Conservation (phyloP, 2,797 vertebrate genomes). For the Phalanger gymnotis region DNA sequence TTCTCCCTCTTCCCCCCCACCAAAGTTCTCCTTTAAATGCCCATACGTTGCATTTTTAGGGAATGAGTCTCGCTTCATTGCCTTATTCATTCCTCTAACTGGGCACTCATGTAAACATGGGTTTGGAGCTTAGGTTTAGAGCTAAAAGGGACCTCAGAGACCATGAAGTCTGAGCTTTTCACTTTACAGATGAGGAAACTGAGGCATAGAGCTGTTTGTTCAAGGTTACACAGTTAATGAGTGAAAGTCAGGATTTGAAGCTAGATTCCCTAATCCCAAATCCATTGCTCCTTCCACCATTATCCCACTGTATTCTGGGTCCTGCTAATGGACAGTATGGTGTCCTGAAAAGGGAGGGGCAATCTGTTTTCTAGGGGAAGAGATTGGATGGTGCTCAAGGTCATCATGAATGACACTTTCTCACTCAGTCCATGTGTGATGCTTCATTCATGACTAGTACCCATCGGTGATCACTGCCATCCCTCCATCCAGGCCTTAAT, state of each 20-base stretch:
- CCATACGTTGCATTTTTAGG: background rate
- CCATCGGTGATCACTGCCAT: background rate
- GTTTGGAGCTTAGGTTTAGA: background rate
- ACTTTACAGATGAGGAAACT: background rate
- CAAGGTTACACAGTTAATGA: background rate
- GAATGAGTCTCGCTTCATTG: background rate
- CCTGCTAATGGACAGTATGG: background rate
- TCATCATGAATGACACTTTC: background rate
- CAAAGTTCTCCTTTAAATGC: constrained; percentile 15
- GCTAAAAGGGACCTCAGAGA: background rate
- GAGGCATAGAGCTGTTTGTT: background rate
- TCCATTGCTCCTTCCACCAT: background rate
- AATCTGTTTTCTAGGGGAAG: background rate
- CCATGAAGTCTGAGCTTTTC: background rate
- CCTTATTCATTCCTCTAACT: background rate
- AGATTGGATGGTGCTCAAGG: background rate
- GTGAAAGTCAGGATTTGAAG: background rate
- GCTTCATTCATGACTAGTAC: background rate
- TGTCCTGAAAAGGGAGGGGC: background rate
- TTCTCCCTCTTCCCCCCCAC: background rate
- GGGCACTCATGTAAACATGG: background rate
- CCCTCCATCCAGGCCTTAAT: background rate
- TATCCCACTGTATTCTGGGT: background rate
- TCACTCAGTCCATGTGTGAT: background rate
- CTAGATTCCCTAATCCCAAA: background rate